Base-by-base conservation (phyloP, 2,797 vertebrate genomes). In the Acomys russatus region DNA sequence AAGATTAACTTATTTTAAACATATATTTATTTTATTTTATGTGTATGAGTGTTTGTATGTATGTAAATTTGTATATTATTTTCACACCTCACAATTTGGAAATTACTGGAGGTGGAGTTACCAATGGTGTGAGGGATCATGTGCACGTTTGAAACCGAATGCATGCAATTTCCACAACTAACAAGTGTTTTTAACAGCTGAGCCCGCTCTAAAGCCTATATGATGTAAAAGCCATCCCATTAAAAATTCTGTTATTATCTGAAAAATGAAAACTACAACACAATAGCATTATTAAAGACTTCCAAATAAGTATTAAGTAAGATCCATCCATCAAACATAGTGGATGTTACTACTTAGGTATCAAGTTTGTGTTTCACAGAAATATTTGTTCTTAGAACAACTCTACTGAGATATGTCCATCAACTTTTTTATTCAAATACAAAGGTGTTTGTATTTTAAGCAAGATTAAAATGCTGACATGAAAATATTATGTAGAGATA, bases 71-170 rank as follows among this genome's bases (percentile, higher is more conserved):
- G n/a, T 35, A 71, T 7, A 9, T 8, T 35, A 35, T 20, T n/a
- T 73, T 22, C 8, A 23, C 22, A 17, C 44, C 44, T 44, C 44
- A n/a, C 44, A 44, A 44, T 38, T 22, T 73, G 18, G 35, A 9
- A 73, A 38, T 73, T 7, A 73, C 35, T 73, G 35, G n/a, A 38
- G 71, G 35, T 38, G 33, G 35, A 23, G 9, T 38, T 73, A 38
- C 38, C 18, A 73, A 71, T 71, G n/a, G 70, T 71, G 17, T 20
- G 12, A 38, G 9, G 35, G 9, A 73, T 9, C 35, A 38, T 23
- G 9, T 38, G 4, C n/a, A 4, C 38, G 9, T 20, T 23, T 20
- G 20, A 35, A 73, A 73, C 0, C 4, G 17, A 73, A 38, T 0
- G 9, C 71, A 73, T 22, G 9, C 22, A 22, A 23, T 73, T 8